Percentiles rank a stretch among this genome's conserved stretches.
Evolutionary conservation across 2,113 vertebrate genomes (phyloP).

Genomic region (Hemiscyllium ocellatum): DNA sequence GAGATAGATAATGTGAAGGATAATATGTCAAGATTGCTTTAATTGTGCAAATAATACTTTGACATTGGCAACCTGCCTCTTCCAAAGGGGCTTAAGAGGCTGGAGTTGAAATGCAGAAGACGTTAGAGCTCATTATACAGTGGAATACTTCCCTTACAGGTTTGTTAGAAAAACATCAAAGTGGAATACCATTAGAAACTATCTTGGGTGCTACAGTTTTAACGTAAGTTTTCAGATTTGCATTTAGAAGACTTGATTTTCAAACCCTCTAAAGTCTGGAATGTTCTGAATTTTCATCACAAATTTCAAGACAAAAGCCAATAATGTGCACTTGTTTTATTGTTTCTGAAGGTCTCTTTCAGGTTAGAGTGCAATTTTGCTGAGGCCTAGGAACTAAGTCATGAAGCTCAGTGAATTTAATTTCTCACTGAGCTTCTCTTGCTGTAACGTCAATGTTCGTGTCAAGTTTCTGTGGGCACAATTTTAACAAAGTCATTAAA

Average conservation of each 20-base stretch:
- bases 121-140: too few relatives aligned
- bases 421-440: background rate
- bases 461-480: background rate
- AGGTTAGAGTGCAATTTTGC: background rate
- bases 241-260: background rate
- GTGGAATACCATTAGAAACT: too few relatives aligned
- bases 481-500: conserved; percentile 3
- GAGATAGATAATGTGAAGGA: background rate
- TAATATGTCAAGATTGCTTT: background rate
- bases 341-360: background rate
- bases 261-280: background rate
- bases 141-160: too few relatives aligned
- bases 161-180: too few relatives aligned
- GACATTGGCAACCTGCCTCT: background rate
- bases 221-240: background rate
- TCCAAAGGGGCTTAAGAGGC: background rate
- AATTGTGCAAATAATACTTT: background rate
- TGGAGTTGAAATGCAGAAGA: too few relatives aligned
- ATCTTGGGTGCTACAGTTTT: background rate
- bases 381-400: background rate
- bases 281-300: background rate
- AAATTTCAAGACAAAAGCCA: background rate
- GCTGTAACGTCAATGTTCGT: background rate
- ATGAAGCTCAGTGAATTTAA: background rate
- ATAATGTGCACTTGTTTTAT: background rate